phyloP scores from a whole-genome alignment of 2,888 invertebrate genomes.

The Drosophila ustulata region DNA sequence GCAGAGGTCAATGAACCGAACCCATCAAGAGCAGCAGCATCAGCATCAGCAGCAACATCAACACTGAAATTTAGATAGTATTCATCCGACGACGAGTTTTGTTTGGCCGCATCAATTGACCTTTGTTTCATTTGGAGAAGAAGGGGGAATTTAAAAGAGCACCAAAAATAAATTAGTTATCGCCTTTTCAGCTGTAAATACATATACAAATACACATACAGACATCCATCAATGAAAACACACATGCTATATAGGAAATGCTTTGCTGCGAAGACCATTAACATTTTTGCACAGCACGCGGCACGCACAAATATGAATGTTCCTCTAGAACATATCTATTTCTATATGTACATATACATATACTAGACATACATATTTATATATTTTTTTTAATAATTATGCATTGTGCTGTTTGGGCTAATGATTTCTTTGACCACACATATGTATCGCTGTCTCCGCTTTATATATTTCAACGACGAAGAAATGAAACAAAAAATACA shows the following conservation, averaged over 20 bases:
- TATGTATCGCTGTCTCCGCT: slow-evolving; percentile 20
- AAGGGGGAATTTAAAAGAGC: slow-evolving; percentile 35
- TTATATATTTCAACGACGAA: slow-evolving; percentile 27
- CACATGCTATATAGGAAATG: slow-evolving; percentile 44
- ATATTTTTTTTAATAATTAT: slow-evolving; percentile 59
- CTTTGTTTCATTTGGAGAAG: slow-evolving; percentile 28
- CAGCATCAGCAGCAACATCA: neutral
- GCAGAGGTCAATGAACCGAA: slow-evolving; percentile 51
- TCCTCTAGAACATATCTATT: neutral
- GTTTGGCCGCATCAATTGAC: slow-evolving; percentile 40
- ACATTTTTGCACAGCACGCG: slow-evolving; percentile 52
- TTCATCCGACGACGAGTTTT: slow-evolving; percentile 36
- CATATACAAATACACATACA: slow-evolving; percentile 14
- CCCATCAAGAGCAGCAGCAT: neutral
- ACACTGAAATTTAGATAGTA: slow-evolving; percentile 18
- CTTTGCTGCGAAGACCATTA: slow-evolving; percentile 41
- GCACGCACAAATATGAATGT: slow-evolving; percentile 31
- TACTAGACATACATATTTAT: slow-evolving; percentile 18
- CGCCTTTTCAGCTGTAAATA: slow-evolving; percentile 37
- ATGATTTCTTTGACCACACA: slow-evolving; percentile 27
- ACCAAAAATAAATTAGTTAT: slow-evolving; percentile 59
- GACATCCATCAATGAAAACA: slow-evolving; percentile 19
- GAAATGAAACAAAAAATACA: slow-evolving; percentile 10
- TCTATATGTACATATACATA: slow-evolving; percentile 18
- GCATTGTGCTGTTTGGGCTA: slow-evolving; percentile 38